Evolutionary conservation across 2,113 vertebrate species (phyloP).

Genomic region (Dendropsophus ebraccatus): DNA sequence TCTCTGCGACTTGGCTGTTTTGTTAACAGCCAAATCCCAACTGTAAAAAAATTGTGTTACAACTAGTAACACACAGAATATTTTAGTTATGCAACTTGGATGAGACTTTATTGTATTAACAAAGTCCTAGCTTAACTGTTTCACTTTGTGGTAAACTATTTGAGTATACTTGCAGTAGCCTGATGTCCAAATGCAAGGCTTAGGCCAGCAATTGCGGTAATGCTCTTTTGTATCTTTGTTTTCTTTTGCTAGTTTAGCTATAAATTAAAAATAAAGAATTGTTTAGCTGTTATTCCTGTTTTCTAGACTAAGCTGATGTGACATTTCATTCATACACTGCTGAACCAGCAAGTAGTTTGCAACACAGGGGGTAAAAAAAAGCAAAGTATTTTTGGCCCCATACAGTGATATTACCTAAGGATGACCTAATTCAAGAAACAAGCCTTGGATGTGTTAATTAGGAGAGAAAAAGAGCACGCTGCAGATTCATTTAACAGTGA

Average conservation of each 20-base stretch:
- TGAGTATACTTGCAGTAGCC: background rate
- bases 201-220: background rate
- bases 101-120: too few relatives aligned
- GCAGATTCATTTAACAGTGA: conserved; percentile 50
- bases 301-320: background rate
- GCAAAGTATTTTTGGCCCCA: conserved; percentile 36
- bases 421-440: conserved; percentile 54
- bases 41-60: too few relatives aligned
- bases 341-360: conserved; percentile 21
- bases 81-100: too few relatives aligned
- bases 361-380: conserved; percentile 1
- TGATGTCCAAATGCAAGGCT: background rate
- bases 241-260: background rate
- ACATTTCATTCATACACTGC: conserved; percentile 25
- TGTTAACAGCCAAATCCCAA: too few relatives aligned
- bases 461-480: conserved; percentile 44
- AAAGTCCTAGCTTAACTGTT: too few relatives aligned
- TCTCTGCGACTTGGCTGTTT: too few relatives aligned
- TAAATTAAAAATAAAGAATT: background rate
- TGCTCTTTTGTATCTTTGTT: background rate
- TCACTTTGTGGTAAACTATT: too few relatives aligned
- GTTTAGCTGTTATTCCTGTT: background rate
- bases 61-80: too few relatives aligned
- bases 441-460: conserved; percentile 51
- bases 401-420: conserved; percentile 50